Percentiles rank a stretch among this genome's conserved stretches.
These are phyloP conservation scores for Poliocrania exsul DNA, from an alignment of 2,797 vertebrate genomes.

Conservation along the genomic window DNA sequence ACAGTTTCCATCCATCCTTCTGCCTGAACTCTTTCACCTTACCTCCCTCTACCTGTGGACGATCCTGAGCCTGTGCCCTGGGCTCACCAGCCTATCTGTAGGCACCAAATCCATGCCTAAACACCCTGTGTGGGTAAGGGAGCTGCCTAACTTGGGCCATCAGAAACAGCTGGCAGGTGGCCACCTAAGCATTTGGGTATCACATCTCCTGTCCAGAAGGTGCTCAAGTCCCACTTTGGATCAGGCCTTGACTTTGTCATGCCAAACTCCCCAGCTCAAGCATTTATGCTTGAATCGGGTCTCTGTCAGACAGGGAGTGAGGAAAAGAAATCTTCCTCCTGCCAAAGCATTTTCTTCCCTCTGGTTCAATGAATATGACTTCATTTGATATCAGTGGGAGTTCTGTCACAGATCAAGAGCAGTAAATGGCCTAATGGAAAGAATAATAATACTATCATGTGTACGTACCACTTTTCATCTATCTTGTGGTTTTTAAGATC, in stretches of 20 bases:
- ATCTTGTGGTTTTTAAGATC: conserved; percentile 6
- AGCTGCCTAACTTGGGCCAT: background rate
- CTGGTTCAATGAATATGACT: background rate
- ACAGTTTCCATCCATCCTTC: background rate
- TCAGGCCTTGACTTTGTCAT: background rate
- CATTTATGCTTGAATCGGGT: conserved; percentile 23
- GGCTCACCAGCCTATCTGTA: background rate
- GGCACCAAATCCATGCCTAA: background rate
- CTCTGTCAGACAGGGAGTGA: background rate
- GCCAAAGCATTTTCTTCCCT: background rate
- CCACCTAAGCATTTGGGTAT: rapidly evolving
- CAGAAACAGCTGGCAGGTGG: background rate
- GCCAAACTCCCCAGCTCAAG: background rate
- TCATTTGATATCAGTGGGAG: conserved; percentile 27
- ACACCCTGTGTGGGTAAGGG: background rate
- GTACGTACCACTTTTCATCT: background rate
- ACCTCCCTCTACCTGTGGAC: background rate
- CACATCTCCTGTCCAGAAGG: background rate
- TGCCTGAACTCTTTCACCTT: background rate
- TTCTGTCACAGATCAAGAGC: conserved; percentile 30
- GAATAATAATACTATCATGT: background rate
- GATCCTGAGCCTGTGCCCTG: background rate
- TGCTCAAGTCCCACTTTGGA: background rate
- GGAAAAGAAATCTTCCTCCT: background rate
- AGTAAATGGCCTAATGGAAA: conserved; percentile 46